Conservation (phyloP, 1,140 invertebrate genomes). For the Papilio machaon region DNA sequence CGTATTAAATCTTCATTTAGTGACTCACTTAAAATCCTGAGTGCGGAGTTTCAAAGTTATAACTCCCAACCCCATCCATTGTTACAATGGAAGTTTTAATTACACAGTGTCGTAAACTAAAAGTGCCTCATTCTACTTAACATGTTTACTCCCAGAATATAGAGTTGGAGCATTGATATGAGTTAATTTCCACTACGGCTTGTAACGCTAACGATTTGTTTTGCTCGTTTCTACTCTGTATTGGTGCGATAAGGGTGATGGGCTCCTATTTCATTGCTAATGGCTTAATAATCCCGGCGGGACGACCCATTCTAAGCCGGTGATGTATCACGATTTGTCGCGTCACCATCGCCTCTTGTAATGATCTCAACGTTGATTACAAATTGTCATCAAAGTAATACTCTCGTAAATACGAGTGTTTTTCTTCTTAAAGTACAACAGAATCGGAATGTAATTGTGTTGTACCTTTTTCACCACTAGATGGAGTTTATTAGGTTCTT, state of each 20-base stretch:
- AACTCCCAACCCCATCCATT: not conserved
- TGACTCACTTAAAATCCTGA: not conserved
- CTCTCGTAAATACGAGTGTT: not conserved
- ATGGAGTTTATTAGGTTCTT: not conserved
- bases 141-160: conserved; percentile 4
- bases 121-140: not conserved
- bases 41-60: not conserved
- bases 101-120: conserved; percentile 6
- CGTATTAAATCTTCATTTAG: not conserved
- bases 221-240: conserved; percentile 56
- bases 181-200: conserved; percentile 42
- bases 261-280: conserved; percentile 64
- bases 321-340: conserved; percentile 12
- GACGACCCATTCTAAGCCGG: conserved; percentile 41
- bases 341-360: conserved; percentile 7
- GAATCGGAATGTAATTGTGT: not conserved
- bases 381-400: not conserved
- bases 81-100: not conserved
- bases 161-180: conserved; percentile 36
- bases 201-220: conserved; percentile 55
- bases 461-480: not conserved
- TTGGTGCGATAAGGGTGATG: conserved; percentile 52
- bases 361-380: not conserved
- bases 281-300: conserved; percentile 61
- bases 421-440: not conserved